Percentiles rank a stretch among this genome's conserved stretches.
Evolutionary conservation across 2,113 vertebrate species (phyloP).

Genomic region (Tauraco erythrolophus): DNA sequence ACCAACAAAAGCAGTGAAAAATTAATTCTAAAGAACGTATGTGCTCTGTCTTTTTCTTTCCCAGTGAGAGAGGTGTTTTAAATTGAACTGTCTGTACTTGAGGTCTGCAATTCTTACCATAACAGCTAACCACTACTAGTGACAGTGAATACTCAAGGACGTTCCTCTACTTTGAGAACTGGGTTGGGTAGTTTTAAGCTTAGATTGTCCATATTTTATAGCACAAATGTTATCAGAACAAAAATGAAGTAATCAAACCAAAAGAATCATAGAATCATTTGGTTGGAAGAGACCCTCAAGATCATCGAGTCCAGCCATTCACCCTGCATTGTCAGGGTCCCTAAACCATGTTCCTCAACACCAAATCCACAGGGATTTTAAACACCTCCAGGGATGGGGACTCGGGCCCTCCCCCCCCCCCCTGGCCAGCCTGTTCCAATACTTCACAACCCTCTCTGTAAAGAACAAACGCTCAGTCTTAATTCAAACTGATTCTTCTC

Average conservation of each 20-base stretch:
- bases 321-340: too few species aligned
- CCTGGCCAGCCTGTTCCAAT: too few species aligned
- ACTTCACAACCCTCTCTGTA: too few species aligned
- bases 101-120: neutral
- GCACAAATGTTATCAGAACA: neutral
- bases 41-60: neutral
- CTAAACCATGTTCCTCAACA: too few species aligned
- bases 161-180: neutral
- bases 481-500: neutral
- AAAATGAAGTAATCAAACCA: neutral
- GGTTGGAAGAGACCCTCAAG: too few species aligned
- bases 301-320: too few species aligned
- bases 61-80: neutral
- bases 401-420: too few species aligned
- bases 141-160: neutral
- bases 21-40: neutral
- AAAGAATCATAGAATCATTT: too few species aligned
- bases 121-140: neutral
- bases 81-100: neutral
- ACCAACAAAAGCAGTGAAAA: constrained; percentile 4
- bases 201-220: neutral
- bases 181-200: neutral
- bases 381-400: too few species aligned
- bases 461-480: neutral
- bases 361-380: too few species aligned